phyloP scores from a whole-genome alignment of 2,113 vertebrate species.

The Blennius ocellaris region DNA sequence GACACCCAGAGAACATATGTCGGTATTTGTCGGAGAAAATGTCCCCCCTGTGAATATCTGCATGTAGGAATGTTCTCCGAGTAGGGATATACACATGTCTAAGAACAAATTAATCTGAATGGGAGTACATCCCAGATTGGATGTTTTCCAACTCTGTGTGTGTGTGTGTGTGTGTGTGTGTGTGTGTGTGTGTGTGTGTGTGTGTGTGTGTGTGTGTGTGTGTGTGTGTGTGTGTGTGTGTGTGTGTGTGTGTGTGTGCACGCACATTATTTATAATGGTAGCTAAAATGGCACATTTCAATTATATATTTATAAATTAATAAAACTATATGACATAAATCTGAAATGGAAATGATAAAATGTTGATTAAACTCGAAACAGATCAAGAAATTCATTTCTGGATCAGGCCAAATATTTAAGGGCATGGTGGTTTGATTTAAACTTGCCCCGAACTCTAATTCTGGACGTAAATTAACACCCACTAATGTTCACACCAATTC shows the following conservation, averaged over 20 bases:
- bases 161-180: too few species aligned
- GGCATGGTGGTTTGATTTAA: slow-evolving; percentile 69
- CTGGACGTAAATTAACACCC: slow-evolving; percentile 80
- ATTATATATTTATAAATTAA: too few species aligned
- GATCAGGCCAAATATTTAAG: slow-evolving; percentile 48
- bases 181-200: slow-evolving; percentile 12
- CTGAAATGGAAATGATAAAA: too few species aligned
- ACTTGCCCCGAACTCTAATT: slow-evolving; percentile 55
- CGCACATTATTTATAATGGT: neutral
- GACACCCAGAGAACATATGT: slow-evolving; percentile 54
- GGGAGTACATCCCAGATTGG: slow-evolving; percentile 27
- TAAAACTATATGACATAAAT: too few species aligned
- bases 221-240: slow-evolving; percentile 5
- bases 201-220: slow-evolving; percentile 6
- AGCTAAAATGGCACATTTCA: too few species aligned
- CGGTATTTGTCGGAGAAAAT: slow-evolving; percentile 66
- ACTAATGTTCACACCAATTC: slow-evolving; percentile 67
- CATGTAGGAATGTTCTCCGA: slow-evolving; percentile 39
- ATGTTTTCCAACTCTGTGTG: slow-evolving; percentile 33
- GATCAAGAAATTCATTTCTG: slow-evolving; percentile 60
- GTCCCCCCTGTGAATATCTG: slow-evolving; percentile 58
- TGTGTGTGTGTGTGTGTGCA: neutral
- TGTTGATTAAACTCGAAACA: slow-evolving; percentile 2
- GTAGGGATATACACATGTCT: slow-evolving; percentile 46
- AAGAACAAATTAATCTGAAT: slow-evolving; percentile 31